phyloP scores from a whole-genome alignment of 2,888 invertebrate species.

The Microplitis deprimator region DNA sequence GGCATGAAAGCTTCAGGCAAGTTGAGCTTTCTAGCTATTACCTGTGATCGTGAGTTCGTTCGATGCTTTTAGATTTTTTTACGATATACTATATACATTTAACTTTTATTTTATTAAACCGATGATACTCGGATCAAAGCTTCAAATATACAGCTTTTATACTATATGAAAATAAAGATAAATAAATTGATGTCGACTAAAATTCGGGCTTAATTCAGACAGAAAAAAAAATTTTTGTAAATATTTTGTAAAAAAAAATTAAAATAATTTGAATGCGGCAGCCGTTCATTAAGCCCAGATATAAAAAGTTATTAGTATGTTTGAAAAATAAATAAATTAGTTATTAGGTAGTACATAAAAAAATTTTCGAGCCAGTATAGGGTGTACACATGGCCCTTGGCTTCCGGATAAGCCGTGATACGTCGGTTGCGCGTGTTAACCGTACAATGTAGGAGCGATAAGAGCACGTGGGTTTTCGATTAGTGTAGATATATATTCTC shows the following conservation, averaged over 20 bases:
- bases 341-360: neutral
- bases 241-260: too few relatives aligned
- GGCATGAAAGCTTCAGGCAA: slow-evolving; percentile 14
- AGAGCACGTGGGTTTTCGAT: slow-evolving; percentile 34
- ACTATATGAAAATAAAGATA: neutral
- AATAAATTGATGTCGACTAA: too few relatives aligned
- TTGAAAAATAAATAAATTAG: too few relatives aligned
- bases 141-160: neutral
- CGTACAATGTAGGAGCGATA: slow-evolving; percentile 22
- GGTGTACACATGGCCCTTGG: neutral
- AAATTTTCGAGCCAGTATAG: neutral
- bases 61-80: slow-evolving; percentile 6
- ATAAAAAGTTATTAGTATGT: too few relatives aligned
- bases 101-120: neutral
- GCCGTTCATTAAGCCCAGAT: too few relatives aligned
- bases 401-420: neutral
- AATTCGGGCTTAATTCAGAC: too few relatives aligned
- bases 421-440: neutral
- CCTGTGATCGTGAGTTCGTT: slow-evolving; percentile 6
- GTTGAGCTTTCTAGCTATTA: slow-evolving; percentile 24
- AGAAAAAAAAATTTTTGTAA: too few relatives aligned
- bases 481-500: slow-evolving; percentile 30
- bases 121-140: neutral
- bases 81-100: neutral
- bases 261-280: too few relatives aligned